phyloP scores from a whole-genome alignment of 2,888 invertebrate genomes.

The Vesta saturnalis region DNA sequence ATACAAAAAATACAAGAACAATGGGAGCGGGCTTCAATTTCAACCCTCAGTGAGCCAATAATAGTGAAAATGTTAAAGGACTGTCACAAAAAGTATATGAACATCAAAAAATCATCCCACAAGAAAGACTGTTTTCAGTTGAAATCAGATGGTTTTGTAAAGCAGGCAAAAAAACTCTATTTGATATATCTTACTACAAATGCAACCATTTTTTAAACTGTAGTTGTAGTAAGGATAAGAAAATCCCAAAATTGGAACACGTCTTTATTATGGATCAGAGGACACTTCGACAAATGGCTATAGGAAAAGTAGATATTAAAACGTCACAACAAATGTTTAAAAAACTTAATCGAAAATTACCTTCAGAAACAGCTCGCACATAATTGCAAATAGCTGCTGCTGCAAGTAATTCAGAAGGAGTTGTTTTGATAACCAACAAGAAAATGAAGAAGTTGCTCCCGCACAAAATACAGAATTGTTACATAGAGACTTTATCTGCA shows the following conservation, averaged over 20 bases:
- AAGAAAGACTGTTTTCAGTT: background rate
- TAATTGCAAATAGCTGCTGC: too few relatives aligned
- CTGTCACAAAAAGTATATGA: too few relatives aligned
- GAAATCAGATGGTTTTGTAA: constrained; percentile 2
- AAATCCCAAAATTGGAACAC: constrained; percentile 2
- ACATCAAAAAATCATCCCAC: too few relatives aligned
- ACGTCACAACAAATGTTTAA: constrained; percentile 1
- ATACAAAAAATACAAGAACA: constrained; percentile 2
- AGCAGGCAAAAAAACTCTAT: background rate
- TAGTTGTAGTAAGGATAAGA: background rate
- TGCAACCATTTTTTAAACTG: too few relatives aligned
- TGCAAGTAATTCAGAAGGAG: too few relatives aligned
- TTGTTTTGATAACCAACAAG: too few relatives aligned
- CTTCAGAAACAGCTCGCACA: background rate
- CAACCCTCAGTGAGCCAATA: background rate
- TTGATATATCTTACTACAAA: background rate
- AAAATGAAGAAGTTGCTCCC: background rate
- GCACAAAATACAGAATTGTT: background rate
- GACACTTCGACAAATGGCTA: background rate
- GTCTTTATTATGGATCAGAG: background rate
- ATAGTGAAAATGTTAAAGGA: too few relatives aligned
- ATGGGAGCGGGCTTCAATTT: constrained; percentile 2
- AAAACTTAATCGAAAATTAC: background rate
- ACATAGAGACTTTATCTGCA: background rate
- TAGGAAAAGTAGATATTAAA: constrained; percentile 4